A percentile compares a stretch with the other conserved stretches of the same genome.
phyloP scores from a whole-genome alignment of 2,797 vertebrate genomes.

The Cynopterus sphinx region DNA sequence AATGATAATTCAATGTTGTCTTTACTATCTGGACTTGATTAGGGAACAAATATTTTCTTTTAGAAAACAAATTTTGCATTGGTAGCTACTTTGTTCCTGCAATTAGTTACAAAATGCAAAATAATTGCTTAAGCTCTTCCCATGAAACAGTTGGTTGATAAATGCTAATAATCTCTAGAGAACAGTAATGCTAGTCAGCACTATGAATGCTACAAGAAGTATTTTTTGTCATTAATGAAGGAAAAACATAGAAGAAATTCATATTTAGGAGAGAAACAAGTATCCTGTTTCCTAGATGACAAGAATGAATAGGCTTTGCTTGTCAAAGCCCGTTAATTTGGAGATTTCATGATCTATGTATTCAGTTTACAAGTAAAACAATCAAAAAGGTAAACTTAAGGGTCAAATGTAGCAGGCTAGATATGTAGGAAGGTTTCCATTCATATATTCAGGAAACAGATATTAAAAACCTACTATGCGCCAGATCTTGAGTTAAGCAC shows the following conservation, averaged over 20 bases:
- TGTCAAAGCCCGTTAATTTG: neutral
- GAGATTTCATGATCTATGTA: neutral
- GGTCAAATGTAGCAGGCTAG: neutral
- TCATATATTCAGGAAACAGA: neutral
- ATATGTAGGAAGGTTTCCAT: neutral
- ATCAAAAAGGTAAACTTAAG: neutral
- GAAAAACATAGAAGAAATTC: constrained; percentile 18
- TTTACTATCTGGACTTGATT: constrained; percentile 42
- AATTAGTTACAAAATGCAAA: constrained; percentile 73
- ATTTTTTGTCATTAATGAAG: neutral
- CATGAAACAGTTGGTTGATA: constrained; percentile 68
- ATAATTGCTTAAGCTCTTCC: constrained; percentile 55
- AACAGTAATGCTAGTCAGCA: constrained; percentile 41
- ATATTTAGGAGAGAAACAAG: neutral
- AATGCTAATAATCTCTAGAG: constrained; percentile 41
- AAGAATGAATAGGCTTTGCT: constrained; percentile 12
- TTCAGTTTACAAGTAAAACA: neutral
- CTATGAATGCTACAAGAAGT: neutral
- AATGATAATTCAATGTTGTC: constrained; percentile 54
- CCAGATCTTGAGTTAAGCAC: neutral
- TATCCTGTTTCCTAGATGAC: constrained; percentile 44
- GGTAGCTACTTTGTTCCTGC: constrained; percentile 54
- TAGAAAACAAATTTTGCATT: constrained; percentile 54
- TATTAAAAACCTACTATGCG: neutral
- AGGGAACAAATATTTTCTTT: constrained; percentile 61